Conservation (phyloP, 2,888 invertebrate species). For the Pammene aurita region DNA sequence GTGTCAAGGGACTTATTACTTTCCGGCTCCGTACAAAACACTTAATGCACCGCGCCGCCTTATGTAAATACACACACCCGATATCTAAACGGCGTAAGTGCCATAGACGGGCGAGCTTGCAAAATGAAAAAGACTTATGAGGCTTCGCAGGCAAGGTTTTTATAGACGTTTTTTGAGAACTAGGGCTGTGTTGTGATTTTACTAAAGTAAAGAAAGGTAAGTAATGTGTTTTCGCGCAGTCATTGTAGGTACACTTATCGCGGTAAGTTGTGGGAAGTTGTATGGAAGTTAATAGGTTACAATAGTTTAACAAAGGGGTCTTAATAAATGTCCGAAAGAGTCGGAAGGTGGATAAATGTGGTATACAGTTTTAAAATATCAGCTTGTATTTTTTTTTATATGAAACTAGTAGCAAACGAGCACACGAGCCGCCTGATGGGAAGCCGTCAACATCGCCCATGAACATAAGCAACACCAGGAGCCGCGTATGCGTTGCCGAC, state of each 20-base stretch:
- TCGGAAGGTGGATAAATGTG: too few relatives aligned
- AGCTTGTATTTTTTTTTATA: too few relatives aligned
- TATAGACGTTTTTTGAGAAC: neutral
- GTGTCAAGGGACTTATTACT: constrained; percentile 63
- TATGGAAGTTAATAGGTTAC: constrained; percentile 18
- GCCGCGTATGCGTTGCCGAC: too few relatives aligned
- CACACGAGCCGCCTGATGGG: too few relatives aligned
- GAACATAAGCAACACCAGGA: too few relatives aligned
- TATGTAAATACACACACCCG: constrained; percentile 45
- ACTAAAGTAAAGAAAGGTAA: constrained; percentile 37
- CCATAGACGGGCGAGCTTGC: neutral
- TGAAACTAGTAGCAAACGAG: too few relatives aligned
- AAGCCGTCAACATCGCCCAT: too few relatives aligned
- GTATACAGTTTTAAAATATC: too few relatives aligned
- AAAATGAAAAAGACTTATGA: neutral
- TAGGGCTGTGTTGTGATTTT: constrained; percentile 1
- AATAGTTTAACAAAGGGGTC: too few relatives aligned
- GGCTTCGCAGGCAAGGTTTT: too few relatives aligned
- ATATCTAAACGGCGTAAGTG: constrained; percentile 4
- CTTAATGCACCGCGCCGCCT: constrained; percentile 45
- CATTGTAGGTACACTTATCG: constrained; percentile 30
- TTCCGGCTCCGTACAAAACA: constrained; percentile 51
- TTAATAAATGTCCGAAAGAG: too few relatives aligned
- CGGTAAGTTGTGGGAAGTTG: constrained; percentile 24
- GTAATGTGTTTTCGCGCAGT: constrained; percentile 38